Evolutionary conservation across 2,113 vertebrate species (phyloP).

Genomic region (Ptilorrhoa leucosticta): DNA sequence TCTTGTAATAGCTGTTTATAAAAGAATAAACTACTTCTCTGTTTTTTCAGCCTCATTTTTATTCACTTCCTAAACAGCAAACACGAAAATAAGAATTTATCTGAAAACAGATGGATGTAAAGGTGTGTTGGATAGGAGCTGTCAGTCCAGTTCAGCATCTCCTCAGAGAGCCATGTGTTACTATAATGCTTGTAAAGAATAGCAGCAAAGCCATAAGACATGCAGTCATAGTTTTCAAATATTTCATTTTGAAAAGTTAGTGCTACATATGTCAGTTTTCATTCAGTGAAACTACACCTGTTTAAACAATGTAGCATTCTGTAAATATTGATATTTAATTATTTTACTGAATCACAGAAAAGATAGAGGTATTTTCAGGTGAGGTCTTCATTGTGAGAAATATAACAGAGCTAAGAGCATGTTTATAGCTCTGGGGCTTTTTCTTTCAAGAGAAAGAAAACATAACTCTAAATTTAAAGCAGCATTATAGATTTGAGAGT

Average conservation of each 20-base stretch:
- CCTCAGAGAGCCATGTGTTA: not conserved
- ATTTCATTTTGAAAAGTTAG: slow-evolving; percentile 2
- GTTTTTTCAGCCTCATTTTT: not conserved
- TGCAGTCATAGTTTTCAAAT: not conserved
- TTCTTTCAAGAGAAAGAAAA: not conserved
- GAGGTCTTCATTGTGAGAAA: not conserved
- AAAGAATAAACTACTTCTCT: not conserved
- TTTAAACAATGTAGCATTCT: not conserved
- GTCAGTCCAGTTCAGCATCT: not conserved
- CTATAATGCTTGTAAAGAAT: not conserved
- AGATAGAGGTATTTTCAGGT: not conserved
- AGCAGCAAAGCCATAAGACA: not conserved
- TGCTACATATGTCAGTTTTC: not conserved
- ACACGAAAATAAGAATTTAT: not conserved
- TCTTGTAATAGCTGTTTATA: not conserved
- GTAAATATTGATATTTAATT: not conserved
- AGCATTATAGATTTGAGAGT: not conserved
- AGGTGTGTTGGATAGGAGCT: not conserved
- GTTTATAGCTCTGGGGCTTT: not conserved
- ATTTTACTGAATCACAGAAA: not conserved
- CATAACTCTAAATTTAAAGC: not conserved
- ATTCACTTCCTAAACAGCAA: not conserved
- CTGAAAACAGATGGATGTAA: slow-evolving; percentile 10
- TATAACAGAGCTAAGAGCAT: not conserved
- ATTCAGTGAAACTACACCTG: not conserved